Evolutionary conservation across 2,113 vertebrate genomes (phyloP).

Genomic region (Polypterus bichir): DNA sequence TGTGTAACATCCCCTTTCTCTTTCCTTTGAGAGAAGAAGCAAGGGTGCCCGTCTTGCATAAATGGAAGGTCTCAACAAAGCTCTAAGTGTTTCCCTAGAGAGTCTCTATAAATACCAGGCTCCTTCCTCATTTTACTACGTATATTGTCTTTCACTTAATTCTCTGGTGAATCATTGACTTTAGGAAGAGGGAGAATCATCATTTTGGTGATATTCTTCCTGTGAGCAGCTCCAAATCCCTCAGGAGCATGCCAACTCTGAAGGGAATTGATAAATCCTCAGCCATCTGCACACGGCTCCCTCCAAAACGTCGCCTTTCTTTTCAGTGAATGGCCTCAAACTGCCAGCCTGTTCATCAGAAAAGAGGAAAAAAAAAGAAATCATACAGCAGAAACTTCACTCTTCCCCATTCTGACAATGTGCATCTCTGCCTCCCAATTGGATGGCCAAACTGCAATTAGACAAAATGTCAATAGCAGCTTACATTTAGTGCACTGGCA

Average conservation of each 20-base stretch:
- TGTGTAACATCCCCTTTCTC: neutral
- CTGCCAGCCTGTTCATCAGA: too few species aligned
- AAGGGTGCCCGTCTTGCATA: neutral
- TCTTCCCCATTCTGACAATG: too few species aligned
- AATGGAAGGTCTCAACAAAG: neutral
- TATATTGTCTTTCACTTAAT: neutral
- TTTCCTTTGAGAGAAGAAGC: neutral
- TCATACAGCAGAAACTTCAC: too few species aligned
- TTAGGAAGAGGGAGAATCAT: neutral
- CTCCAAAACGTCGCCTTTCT: too few species aligned
- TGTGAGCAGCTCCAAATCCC: neutral
- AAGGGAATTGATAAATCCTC: neutral
- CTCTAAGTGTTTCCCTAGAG: neutral
- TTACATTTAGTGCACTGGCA: too few species aligned
- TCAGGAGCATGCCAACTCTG: neutral
- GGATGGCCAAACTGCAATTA: too few species aligned
- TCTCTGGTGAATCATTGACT: neutral
- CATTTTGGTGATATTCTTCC: neutral
- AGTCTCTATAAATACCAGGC: neutral
- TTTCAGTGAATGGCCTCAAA: too few species aligned
- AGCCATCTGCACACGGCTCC: too few species aligned
- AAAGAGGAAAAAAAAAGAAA: too few species aligned
- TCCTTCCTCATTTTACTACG: neutral
- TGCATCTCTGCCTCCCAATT: too few species aligned
- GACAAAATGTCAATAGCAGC: too few species aligned